Percentiles rank a stretch among this genome's conserved stretches.
Conservation (phyloP, 2,888 invertebrate genomes). For the Acleris sparsana region DNA sequence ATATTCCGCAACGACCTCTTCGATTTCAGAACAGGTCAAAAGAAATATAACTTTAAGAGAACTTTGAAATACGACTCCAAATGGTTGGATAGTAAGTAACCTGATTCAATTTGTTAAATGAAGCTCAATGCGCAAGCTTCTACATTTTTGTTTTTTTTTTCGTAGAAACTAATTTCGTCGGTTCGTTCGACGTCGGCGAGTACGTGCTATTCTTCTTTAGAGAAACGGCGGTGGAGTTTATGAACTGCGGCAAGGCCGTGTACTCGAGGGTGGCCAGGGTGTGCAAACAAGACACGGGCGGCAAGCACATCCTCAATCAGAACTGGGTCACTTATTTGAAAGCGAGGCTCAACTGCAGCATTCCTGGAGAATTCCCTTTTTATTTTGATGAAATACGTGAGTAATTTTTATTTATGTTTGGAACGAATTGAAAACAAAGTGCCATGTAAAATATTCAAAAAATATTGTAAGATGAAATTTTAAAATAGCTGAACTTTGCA, state of each 20-base stretch:
- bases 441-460: no score
- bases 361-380: conserved; percentile 89
- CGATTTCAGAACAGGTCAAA: conserved; percentile 84
- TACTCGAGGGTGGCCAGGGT: conserved; percentile 89
- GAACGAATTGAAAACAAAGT: neutral
- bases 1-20: conserved; percentile 88
- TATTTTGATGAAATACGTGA: conserved; percentile 90
- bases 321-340: conserved; percentile 88
- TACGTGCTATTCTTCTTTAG: conserved; percentile 89
- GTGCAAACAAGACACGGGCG: conserved; percentile 88
- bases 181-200: conserved; percentile 87
- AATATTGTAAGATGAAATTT: no score
- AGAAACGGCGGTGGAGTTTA: conserved; percentile 87
- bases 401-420: conserved; percentile 48
- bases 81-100: conserved; percentile 87
- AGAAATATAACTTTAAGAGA: conserved; percentile 85
- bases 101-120: neutral
- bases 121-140: neutral
- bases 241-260: conserved; percentile 87
- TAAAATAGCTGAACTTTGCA: no score
- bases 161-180: conserved; percentile 89
- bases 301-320: conserved; percentile 85
- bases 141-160: conserved; percentile 47
- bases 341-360: conserved; percentile 87
- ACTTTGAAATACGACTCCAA: conserved; percentile 88